Evolutionary conservation across 2,797 vertebrate genomes (phyloP), one percentile per base, ranked within the genome.

Genomic region (Myoxocephalus aenaeus): DNA sequence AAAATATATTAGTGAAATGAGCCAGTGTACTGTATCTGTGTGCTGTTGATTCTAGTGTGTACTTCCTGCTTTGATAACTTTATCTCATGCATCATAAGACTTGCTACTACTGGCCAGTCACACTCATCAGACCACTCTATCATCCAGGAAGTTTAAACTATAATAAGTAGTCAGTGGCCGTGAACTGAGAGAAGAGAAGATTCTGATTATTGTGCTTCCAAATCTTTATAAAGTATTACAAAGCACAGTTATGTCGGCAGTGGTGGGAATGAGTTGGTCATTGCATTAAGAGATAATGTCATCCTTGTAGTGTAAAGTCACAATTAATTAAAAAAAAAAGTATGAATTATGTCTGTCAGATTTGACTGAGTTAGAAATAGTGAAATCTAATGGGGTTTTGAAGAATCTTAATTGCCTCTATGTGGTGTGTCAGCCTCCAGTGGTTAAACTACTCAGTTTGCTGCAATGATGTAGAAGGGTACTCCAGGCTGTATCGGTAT

Each of bases 31-130:
- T 86, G 86, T 86, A 88, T 77, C 86, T 84, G 82, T 58, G 63
- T 69, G 61, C 66, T 93, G 92, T 92, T 93, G 90, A 89, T 84
- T 92, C 89, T 93, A 87, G 58, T 81, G 78, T 84, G 85, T 75
- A 84, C 86, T 90, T 92, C 91, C 87, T 93, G 93, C 88, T 94
- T 92, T 92, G 75, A 90, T 92, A 95, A 91, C 90, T 93, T 94
- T 50, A 75, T 70, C 79, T 93, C 91, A 94, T 86, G 91, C 92
- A 83, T 92, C 90, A 91, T 82, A 77, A 89, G 75, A 79, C 50
- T 80, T 84, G 73, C 75, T 83, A 73, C 76, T 82, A 77, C 88
- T 79, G 87, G 86, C 75, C 86, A 40, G 69, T 77, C 70, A 50
- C 67, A 64, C 75, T 76, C 76, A 85, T 81, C 75, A 44, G 63